Evolutionary conservation across 2,888 invertebrate species (phyloP).

Genomic region (Fragum fragum): DNA sequence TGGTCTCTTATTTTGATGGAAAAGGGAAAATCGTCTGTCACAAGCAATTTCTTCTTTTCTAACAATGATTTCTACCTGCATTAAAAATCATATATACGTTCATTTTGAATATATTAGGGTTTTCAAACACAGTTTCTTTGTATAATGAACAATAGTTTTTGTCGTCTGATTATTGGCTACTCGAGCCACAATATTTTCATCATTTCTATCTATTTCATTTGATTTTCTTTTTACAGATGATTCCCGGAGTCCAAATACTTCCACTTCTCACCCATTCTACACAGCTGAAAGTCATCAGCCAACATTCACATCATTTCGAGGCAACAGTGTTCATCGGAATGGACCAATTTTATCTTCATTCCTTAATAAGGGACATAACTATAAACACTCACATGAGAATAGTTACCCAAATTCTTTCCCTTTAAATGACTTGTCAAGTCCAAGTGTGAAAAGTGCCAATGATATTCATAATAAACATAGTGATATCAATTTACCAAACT

Average conservation of each 20-base stretch:
- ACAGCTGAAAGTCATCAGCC: constrained; percentile 62
- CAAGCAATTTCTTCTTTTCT: no score
- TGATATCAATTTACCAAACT: constrained; percentile 29
- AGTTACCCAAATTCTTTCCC: constrained; percentile 38
- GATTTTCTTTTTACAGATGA: constrained; percentile 54
- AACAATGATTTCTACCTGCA: no score
- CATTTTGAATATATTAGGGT: no score
- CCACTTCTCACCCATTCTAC: constrained; percentile 65
- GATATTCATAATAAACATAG: constrained; percentile 40
- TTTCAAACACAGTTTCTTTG: no score
- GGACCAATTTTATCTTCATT: constrained; percentile 62
- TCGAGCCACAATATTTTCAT: not conserved
- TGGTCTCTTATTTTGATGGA: no score
- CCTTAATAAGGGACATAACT: constrained; percentile 44
- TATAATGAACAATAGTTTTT: no score
- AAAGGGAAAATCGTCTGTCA: no score
- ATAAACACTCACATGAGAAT: constrained; percentile 36
- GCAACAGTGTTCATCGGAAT: constrained; percentile 57
- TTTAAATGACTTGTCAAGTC: constrained; percentile 66
- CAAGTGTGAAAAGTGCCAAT: constrained; percentile 42
- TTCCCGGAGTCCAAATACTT: constrained; percentile 62
- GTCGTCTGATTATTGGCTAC: not conserved
- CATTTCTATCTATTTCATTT: not conserved
- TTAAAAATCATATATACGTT: no score
- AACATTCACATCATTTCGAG: constrained; percentile 64